Evolutionary conservation across 2,113 vertebrate species (phyloP).

Genomic region (Sebastes schlegelii): DNA sequence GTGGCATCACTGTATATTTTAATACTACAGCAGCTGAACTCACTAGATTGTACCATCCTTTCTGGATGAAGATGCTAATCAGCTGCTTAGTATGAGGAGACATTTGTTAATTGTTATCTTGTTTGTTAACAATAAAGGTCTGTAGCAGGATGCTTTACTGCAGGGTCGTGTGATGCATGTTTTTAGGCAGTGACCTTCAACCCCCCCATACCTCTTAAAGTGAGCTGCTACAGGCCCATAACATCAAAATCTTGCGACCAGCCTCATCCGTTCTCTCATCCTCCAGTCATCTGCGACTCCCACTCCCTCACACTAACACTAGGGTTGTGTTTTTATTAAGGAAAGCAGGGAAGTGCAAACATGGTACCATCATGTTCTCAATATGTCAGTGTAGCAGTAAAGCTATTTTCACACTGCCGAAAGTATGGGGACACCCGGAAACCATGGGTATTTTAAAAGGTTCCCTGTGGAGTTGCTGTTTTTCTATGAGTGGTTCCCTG

Average conservation of each 20-base stretch:
- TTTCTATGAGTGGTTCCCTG: too few relatives aligned
- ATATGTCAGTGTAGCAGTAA: not conserved
- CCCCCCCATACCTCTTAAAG: not conserved
- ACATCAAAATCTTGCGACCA: too few relatives aligned
- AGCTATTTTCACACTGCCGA: not conserved
- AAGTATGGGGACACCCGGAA: not conserved
- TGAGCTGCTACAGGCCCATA: not conserved
- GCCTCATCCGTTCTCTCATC: not conserved
- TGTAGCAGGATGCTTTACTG: conserved; percentile 3
- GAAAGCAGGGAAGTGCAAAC: not conserved
- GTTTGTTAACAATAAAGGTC: not conserved
- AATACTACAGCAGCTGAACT: not conserved
- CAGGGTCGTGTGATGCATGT: not conserved
- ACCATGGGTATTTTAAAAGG: too few relatives aligned
- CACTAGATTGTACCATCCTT: not conserved
- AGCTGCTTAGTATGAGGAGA: not conserved
- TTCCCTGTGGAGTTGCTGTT: too few relatives aligned
- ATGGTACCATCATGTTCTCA: not conserved
- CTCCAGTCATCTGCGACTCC: not conserved
- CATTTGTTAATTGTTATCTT: not conserved
- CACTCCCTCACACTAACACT: not conserved
- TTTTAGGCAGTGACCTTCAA: not conserved
- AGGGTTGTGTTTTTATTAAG: not conserved
- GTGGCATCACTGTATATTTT: not conserved
- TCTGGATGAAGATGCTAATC: not conserved